These are phyloP conservation scores for Anodontia alba DNA, from an alignment of 2,888 invertebrate species.

Conservation along the genomic window DNA sequence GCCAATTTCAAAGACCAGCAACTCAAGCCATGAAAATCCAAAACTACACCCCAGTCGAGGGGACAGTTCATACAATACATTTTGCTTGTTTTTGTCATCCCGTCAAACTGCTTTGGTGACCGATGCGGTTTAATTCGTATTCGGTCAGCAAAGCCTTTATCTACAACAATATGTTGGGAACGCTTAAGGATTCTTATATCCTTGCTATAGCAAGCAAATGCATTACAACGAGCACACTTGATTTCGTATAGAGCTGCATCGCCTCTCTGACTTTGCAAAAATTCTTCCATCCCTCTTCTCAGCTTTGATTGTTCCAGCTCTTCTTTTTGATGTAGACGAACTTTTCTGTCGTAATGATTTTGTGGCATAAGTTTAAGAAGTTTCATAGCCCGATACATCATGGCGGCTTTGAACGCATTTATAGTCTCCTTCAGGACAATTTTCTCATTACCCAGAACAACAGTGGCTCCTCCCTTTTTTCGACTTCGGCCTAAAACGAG, in stretches of 20 bases:
- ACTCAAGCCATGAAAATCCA: slow-evolving; percentile 27
- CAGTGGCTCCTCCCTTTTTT: slow-evolving; percentile 41
- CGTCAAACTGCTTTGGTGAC: slow-evolving; percentile 48
- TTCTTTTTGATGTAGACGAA: slow-evolving; percentile 29
- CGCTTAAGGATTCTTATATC: slow-evolving; percentile 33
- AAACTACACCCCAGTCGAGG: slow-evolving; percentile 51
- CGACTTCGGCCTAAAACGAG: slow-evolving; percentile 59
- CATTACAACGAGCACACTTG: slow-evolving; percentile 38
- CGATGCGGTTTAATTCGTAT: slow-evolving; percentile 39
- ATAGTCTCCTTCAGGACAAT: slow-evolving; percentile 37
- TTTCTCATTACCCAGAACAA: slow-evolving; percentile 38
- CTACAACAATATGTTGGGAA: slow-evolving; percentile 42
- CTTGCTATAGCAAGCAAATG: slow-evolving; percentile 26
- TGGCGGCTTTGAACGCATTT: slow-evolving; percentile 46
- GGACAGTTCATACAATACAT: slow-evolving; percentile 56
- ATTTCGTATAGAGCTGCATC: slow-evolving; percentile 40
- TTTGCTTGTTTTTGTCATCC: slow-evolving; percentile 41
- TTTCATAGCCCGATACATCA: slow-evolving; percentile 52
- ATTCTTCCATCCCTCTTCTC: slow-evolving; percentile 26
- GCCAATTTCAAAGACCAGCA: slow-evolving; percentile 39
- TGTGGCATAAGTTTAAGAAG: slow-evolving; percentile 20
- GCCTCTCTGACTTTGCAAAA: slow-evolving; percentile 16
- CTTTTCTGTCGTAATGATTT: slow-evolving; percentile 28
- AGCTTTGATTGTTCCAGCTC: slow-evolving; percentile 27
- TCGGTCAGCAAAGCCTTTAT: slow-evolving; percentile 32